A percentile compares a stretch with the other conserved stretches of the same genome.
These are phyloP conservation scores for Tholera decimalis DNA, from an alignment of 2,888 invertebrate genomes.

Conservation along the genomic window DNA sequence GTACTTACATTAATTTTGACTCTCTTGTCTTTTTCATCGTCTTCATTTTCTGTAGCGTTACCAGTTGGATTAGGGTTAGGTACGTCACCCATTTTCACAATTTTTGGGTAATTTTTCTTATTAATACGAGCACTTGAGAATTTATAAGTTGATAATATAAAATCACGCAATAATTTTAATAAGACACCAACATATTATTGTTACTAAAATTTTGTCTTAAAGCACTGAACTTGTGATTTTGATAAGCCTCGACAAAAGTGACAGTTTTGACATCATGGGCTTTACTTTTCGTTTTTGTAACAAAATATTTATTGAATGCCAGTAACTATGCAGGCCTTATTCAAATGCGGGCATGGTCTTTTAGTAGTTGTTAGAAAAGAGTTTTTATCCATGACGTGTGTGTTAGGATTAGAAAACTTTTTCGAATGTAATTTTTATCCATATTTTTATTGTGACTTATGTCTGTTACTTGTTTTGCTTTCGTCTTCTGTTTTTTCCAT, in stretches of 20 bases:
- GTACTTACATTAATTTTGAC: constrained; percentile 82
- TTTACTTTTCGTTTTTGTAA: no score
- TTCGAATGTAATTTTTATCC: no score
- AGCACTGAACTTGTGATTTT: constrained; percentile 30
- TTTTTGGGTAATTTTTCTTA: constrained; percentile 10
- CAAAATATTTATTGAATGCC: background rate
- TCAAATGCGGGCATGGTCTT: no score
- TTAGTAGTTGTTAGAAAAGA: no score
- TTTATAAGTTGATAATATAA: constrained; percentile 56
- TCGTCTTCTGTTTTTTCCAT: no score
- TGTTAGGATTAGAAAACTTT: no score
- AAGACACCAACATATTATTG: constrained; percentile 33
- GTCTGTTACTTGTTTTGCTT: no score
- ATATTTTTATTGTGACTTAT: no score
- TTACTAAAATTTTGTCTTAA: constrained; percentile 56
- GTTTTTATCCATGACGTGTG: no score
- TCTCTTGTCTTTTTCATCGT: constrained; percentile 81
- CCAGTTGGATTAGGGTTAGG: background rate
- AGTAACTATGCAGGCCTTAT: no score
- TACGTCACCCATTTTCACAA: constrained; percentile 71
- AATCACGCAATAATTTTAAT: constrained; percentile 31
- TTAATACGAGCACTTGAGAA: constrained; percentile 36
- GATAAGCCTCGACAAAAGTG: constrained; percentile 33
- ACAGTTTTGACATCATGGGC: background rate
- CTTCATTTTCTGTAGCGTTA: constrained; percentile 33